Evolutionary conservation across 2,888 invertebrate genomes (phyloP).

Genomic region (Patella depressa): DNA sequence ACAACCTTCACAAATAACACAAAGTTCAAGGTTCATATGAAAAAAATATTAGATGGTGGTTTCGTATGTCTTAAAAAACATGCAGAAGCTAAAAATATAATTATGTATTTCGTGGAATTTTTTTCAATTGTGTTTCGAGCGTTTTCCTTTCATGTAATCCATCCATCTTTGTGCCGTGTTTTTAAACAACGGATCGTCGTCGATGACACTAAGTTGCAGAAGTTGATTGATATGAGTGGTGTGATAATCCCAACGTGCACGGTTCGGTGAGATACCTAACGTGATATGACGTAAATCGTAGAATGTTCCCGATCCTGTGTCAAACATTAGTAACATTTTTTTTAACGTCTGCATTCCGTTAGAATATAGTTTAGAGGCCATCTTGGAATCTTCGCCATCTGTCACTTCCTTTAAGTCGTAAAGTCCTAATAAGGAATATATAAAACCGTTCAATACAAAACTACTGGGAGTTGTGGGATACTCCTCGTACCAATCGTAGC

Average conservation of each 20-base stretch:
- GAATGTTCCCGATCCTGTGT: slow-evolving; percentile 92
- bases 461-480: slow-evolving; percentile 93
- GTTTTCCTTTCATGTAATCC: slow-evolving; percentile 94
- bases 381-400: slow-evolving; percentile 79
- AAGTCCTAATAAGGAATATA: slow-evolving; percentile 94
- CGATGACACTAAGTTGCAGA: slow-evolving; percentile 83
- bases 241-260: slow-evolving; percentile 99
- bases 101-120: too few relatives aligned
- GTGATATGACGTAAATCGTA: slow-evolving; percentile 97
- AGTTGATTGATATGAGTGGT: slow-evolving; percentile 96
- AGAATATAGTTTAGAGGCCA: slow-evolving; percentile 70
- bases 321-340: slow-evolving; percentile 88
- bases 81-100: too few relatives aligned
- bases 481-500: slow-evolving; percentile 95
- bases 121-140: slow-evolving; percentile 88
- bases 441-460: slow-evolving; percentile 98
- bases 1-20: too few relatives aligned
- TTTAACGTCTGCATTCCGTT: slow-evolving; percentile 81
- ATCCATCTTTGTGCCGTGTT: slow-evolving; percentile 93
- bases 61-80: too few relatives aligned
- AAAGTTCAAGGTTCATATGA: too few relatives aligned
- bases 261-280: slow-evolving; percentile 80
- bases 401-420: slow-evolving; percentile 90
- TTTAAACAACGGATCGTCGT: slow-evolving; percentile 82
- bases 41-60: too few relatives aligned